phyloP scores from a whole-genome alignment of 2,797 vertebrate species.

The Coregonus ussuriensis region DNA sequence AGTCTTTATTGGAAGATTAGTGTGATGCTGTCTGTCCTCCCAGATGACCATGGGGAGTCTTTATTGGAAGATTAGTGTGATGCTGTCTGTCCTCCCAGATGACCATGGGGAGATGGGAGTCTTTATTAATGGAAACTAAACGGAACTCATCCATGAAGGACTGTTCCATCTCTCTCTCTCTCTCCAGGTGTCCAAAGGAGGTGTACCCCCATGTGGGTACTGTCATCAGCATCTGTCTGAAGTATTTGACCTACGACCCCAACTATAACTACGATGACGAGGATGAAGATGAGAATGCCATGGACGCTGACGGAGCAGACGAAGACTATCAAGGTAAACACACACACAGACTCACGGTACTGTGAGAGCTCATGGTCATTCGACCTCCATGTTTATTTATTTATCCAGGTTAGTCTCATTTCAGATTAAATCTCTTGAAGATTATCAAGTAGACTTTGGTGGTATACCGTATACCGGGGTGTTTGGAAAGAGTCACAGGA shows the following conservation, averaged over 20 bases:
- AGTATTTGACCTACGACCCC: slow-evolving; percentile 98
- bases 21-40: neutral
- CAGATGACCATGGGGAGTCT: too few species aligned
- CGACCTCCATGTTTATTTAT: too few species aligned
- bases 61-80: neutral
- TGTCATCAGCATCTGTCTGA: slow-evolving; percentile 97
- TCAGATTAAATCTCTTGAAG: too few species aligned
- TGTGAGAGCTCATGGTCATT: too few species aligned
- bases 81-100: neutral
- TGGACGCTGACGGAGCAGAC: slow-evolving; percentile 95
- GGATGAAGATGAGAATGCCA: slow-evolving; percentile 97
- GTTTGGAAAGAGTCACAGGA: too few species aligned
- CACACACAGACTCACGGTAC: too few species aligned
- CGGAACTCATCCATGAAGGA: too few species aligned
- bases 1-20: neutral
- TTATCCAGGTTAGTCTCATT: too few species aligned
- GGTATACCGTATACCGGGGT: too few species aligned
- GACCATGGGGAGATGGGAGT: too few species aligned
- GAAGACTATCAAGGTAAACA: slow-evolving; percentile 96
- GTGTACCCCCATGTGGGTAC: slow-evolving; percentile 97
- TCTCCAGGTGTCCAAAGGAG: slow-evolving; percentile 91
- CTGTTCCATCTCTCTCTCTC: neutral
- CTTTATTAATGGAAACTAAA: too few species aligned
- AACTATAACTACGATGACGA: slow-evolving; percentile 99
- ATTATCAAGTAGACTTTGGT: too few species aligned